A percentile compares a stretch with the other conserved stretches of the same genome.
Evolutionary conservation across 2,888 invertebrate genomes (phyloP).

Genomic region (Gryllus longicercus): DNA sequence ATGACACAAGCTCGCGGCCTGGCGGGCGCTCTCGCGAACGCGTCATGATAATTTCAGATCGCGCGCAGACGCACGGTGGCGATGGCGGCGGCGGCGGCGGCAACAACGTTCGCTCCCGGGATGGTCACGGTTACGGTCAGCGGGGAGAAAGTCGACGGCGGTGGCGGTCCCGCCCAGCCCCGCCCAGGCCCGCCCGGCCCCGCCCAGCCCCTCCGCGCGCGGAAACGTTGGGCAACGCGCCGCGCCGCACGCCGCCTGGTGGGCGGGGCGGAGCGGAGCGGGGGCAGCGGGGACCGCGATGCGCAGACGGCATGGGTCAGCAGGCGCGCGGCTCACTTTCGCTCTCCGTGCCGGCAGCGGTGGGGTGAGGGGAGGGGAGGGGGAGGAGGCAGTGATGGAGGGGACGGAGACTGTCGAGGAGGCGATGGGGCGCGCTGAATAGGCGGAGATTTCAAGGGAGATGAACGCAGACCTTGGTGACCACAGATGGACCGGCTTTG

Average conservation of each 20-base stretch:
- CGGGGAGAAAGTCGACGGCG: not conserved
- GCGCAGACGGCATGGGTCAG: not conserved
- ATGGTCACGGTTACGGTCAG: conserved; percentile 17
- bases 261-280: not conserved
- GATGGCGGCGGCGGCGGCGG: not conserved
- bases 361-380: not conserved
- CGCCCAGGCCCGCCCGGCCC: not conserved
- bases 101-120: not conserved
- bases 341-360: not conserved
- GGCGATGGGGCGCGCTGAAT: not conserved
- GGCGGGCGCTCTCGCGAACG: not conserved
- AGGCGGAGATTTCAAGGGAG: no score
- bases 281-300: not conserved
- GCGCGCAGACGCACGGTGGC: not conserved
- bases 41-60: not conserved
- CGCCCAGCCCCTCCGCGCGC: not conserved
- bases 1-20: no score
- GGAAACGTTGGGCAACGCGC: not conserved
- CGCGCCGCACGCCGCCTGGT: not conserved
- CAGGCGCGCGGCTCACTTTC: not conserved
- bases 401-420: not conserved
- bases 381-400: not conserved
- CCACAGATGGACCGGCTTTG: no score
- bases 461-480: no score
- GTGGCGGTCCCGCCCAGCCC: not conserved